Base-by-base conservation (phyloP, 2,888 invertebrate genomes). In the Xylota segnis region DNA sequence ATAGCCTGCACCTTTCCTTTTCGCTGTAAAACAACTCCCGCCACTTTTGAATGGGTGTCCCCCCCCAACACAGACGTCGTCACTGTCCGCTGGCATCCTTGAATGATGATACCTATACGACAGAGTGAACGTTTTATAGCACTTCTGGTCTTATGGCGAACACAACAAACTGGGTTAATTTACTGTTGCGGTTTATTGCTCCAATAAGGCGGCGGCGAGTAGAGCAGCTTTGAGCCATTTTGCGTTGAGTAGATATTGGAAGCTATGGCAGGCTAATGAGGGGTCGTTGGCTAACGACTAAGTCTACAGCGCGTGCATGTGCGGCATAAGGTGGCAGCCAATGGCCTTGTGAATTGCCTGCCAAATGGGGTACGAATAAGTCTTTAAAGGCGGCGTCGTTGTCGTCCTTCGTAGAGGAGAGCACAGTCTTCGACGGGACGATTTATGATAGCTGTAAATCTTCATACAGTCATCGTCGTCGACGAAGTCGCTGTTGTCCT, bases 361-460 rank as follows among this genome's bases (percentile, higher is more conserved):
- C 68, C 58, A 78, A 78, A 78, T 68, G 50, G 78, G 63, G 50
- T 65, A 68, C 56, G 56, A 68, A 74, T 74, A 78, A 74, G 78
- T 78, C 83, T 56, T 47, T 56, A 74, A 74, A 71, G 1, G 37
- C 37, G 59, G 40, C 59, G 3, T 23, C 23, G 23, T 23, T 3
- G 3, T 23, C 32, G 66, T 59, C 34, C 9, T 59, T 34, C 16
- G 12, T 34, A 61, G 29, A 47, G 50, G 45, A 63, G 54, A 52
- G 37, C 43, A 75, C 18, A 72, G 58, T 58, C 58, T 72, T 61
- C 63, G 59, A 74, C 45, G 61, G 34, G 37, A 65, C 52, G 68
- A 84, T 84, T 84, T 84, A 84, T 84, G 84, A 58, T 58, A 45
- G 75, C 45, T 59, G 79, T 84, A 66, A 79, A 84, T 84, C 70